Evolutionary conservation across 1,140 invertebrate genomes (phyloP).

Genomic region (Chymomyza costata): DNA sequence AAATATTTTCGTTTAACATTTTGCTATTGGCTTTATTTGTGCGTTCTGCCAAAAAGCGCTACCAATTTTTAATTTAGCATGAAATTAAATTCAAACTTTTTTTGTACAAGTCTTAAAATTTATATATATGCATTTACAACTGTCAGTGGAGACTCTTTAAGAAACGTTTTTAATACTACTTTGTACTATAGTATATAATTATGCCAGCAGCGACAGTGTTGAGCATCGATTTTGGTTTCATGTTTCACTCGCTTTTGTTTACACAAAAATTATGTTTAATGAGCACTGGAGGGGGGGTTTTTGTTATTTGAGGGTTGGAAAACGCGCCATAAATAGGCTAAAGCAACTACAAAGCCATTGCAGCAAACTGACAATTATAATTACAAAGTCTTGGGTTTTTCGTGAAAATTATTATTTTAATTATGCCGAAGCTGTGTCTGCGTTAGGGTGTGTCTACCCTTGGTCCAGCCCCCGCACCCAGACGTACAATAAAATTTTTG

Average conservation of each 20-base stretch:
- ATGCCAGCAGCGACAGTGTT: constrained; percentile 18
- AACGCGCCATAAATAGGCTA: constrained; percentile 18
- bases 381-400: constrained; percentile 71
- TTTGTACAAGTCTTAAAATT: too few species aligned
- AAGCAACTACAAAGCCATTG: too few species aligned
- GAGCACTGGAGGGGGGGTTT: constrained; percentile 25
- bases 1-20: constrained; percentile 61
- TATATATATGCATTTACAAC: too few species aligned
- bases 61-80: constrained; percentile 39
- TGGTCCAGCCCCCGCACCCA: too few species aligned
- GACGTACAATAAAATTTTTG: constrained; percentile 41
- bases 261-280: constrained; percentile 72
- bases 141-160: too few species aligned
- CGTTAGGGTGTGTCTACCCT: constrained; percentile 20
- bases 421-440: constrained; percentile 28
- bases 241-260: constrained; percentile 64
- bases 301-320: constrained; percentile 36
- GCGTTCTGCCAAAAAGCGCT: constrained; percentile 1
- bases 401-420: constrained; percentile 72
- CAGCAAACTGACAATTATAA: constrained; percentile 72
- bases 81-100: constrained; percentile 36
- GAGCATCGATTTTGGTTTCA: constrained; percentile 63
- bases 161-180: background rate
- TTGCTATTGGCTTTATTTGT: constrained; percentile 44
- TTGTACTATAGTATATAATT: too few species aligned